A percentile compares a stretch with the other conserved stretches of the same genome.
phyloP scores from a whole-genome alignment of 2,113 vertebrate genomes.

The Entelurus aequoreus region DNA sequence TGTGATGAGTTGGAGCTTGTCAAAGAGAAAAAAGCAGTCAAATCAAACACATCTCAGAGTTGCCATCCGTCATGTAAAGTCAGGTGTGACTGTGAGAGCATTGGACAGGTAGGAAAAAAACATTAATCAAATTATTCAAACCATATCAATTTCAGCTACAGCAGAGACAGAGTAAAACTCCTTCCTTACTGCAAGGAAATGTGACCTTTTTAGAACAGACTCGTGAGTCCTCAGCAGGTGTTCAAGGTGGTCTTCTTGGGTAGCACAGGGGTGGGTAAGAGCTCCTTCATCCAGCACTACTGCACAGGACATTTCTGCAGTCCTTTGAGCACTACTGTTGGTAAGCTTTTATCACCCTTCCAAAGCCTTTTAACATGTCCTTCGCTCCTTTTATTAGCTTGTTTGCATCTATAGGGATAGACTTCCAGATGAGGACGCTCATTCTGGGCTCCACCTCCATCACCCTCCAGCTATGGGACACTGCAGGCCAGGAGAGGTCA shows the following conservation, averaged over 20 bases:
- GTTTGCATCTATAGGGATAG: conserved; percentile 62
- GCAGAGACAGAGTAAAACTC: neutral
- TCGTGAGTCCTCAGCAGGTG: conserved; percentile 57
- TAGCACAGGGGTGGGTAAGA: conserved; percentile 80
- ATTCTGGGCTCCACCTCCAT: conserved; percentile 69
- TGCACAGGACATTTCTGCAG: conserved; percentile 69
- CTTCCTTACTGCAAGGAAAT: neutral
- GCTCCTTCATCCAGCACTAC: conserved; percentile 79
- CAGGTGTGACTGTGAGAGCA: conserved; percentile 41
- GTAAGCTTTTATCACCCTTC: conserved; percentile 56
- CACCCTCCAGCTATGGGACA: conserved; percentile 81
- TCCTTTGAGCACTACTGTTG: conserved; percentile 67
- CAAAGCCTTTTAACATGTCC: neutral
- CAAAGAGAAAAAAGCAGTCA: conserved; percentile 28
- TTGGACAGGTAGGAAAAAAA: conserved; percentile 54
- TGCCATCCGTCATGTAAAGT: conserved; percentile 28
- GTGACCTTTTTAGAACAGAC: conserved; percentile 37
- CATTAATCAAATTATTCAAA: neutral
- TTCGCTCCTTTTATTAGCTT: neutral
- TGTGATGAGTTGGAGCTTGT: conserved; percentile 41
- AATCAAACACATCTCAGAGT: conserved; percentile 38
- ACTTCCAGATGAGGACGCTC: conserved; percentile 78
- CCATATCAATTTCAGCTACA: neutral
- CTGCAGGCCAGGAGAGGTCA: conserved; percentile 83
- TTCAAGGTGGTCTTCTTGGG: conserved; percentile 85